A percentile compares a stretch with the other conserved stretches of the same genome.
Evolutionary conservation across 2,113 vertebrate species (phyloP).

Genomic region (Merops nubicus): DNA sequence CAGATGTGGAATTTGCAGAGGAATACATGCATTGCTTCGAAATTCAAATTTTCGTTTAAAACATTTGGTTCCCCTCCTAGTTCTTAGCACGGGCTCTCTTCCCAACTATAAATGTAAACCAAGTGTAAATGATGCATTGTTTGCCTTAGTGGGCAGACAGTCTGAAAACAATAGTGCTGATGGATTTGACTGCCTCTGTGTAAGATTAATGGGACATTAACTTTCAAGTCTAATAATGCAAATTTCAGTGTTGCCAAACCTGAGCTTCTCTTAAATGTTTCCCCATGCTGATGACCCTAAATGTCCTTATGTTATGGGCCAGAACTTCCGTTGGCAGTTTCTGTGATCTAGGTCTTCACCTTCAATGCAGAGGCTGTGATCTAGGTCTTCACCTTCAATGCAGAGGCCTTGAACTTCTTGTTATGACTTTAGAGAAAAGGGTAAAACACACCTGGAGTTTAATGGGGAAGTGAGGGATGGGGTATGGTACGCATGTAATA

Average conservation of each 20-base stretch:
- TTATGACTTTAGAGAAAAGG: neutral
- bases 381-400: neutral
- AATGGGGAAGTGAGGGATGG: neutral
- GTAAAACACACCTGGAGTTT: neutral
- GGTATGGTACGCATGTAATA: neutral
- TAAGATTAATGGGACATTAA: slow-evolving; percentile 50
- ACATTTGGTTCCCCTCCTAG: neutral
- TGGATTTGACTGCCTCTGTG: slow-evolving; percentile 35
- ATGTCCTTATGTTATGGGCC: neutral
- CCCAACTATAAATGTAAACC: slow-evolving; percentile 54
- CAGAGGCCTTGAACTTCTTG: neutral
- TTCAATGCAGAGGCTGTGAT: neutral
- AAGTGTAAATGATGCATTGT: slow-evolving; percentile 65
- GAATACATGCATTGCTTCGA: neutral
- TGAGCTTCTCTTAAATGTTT: slow-evolving; percentile 14
- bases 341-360: neutral
- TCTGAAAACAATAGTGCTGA: slow-evolving; percentile 57
- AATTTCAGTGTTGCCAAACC: slow-evolving; percentile 17
- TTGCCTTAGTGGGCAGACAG: slow-evolving; percentile 55
- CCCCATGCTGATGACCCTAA: neutral
- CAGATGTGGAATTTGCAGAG: slow-evolving; percentile 50
- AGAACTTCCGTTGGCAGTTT: neutral
- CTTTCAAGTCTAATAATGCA: slow-evolving; percentile 47
- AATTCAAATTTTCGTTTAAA: slow-evolving; percentile 49
- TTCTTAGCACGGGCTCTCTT: slow-evolving; percentile 18